Evolutionary conservation across 2,888 invertebrate genomes (phyloP), one percentile per base, ranked within the genome.

Genomic region (Apotomis turbidana): DNA sequence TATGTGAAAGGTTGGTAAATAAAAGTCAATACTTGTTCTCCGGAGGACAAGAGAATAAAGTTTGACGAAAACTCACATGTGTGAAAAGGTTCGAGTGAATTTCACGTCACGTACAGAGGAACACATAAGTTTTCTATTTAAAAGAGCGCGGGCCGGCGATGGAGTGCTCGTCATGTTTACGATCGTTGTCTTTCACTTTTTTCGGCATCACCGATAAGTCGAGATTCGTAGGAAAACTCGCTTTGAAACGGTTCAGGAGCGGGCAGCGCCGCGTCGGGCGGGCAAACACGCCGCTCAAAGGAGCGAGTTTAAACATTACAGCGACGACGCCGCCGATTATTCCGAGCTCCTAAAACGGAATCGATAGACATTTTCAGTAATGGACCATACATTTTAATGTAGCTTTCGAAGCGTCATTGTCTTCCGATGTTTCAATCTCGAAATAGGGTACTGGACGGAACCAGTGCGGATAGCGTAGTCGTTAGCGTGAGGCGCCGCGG

Each of bases 1-100:
- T 71, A 68, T 71, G 51, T 62, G 62, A 62, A 71, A 62, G 68
- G 68, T 68, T 68, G 71, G 71, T 71, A 71, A 67, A 71, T 71
- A 71, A 67, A 71, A 68, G 71, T 68, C 68, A 58, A 68, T 71
- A 68, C 68, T 71, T 52, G 49, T 69, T 61, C 68, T 46, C 15
- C 41, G 61, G 36, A 71, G 51, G 41, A 51, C 52, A 38, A 68
- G 67, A 71, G 44, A 61, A 71, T 54, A 71, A 70, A 64, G 44
- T 71, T 71, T 51, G 67, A 62, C 68, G 36, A 15, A 61, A 62
- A 68, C 57, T 68, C 44, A 36, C 46, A 55, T 61, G 57, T 67
- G 55, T 62, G 36, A 38, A 62, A 71, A 71, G 57, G 62, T 62
- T 51, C 57, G 51, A 51, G 67, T 36, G 57, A 58, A 68, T 71